Base-by-base conservation (phyloP, 2,888 invertebrate genomes). In the Eurytoma adleriae region DNA sequence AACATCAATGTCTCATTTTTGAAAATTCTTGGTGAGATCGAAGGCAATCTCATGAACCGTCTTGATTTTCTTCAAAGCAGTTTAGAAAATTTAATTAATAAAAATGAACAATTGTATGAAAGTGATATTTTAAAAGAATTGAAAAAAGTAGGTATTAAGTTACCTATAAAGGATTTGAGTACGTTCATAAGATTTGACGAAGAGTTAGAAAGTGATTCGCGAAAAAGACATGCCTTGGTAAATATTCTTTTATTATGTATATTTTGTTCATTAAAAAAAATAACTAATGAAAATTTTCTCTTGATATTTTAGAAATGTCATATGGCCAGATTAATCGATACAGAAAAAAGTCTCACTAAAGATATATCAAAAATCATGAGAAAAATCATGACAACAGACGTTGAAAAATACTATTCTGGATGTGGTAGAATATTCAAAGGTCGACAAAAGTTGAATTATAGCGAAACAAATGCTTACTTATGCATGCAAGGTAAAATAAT, bases 171-270 rank as follows among this genome's bases (percentile, higher is more conserved):
- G 14, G 62, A 78, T 20, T 16, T 78, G 14, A 4, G 30, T 18
- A 5, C 12, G n/a, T 78, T 71, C 50, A 1, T 56, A 14, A 1
- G 27, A 20, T 78, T 78, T 40, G 50, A 78, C 52, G 1, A 52
- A 27, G 59, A 14, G 2, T 57, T 78, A 40, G 59, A 66, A 10
- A 4, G 52, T 10, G 71, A 71, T 66, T 10, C 3, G 12, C 3
- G 57, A 30, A 78, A 78, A 59, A 48, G 20, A 14, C n/a, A 57
- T 72, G 71, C 67, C 10, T n/a, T 78, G 16, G 66, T 71, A 59
- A 78, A 30, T 62, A 62, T 14, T 59, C 13, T 40, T 24, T 14
- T 59, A 54, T 30, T 27, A 75, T 59, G 12, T 0, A 75, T 2
- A 56, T 3, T 20, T 7, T 24, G 3, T 30, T 14, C 3, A 27